Conservation (phyloP, 1,140 invertebrate genomes). For the Cylas formicarius region DNA sequence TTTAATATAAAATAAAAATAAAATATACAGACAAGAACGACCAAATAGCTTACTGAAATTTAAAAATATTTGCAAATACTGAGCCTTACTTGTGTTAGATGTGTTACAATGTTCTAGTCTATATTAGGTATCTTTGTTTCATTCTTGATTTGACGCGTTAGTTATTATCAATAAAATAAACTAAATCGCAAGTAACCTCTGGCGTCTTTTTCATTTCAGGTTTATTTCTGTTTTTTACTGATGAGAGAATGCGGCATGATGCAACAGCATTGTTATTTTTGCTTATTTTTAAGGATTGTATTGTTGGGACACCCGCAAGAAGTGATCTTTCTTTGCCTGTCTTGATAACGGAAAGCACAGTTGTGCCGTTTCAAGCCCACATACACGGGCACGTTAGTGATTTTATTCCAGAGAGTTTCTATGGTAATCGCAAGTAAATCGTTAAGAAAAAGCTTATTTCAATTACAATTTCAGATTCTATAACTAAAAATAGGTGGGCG, state of each 20-base stretch:
- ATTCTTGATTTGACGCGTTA: no score
- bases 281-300: constrained; percentile 45
- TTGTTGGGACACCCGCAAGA: constrained; percentile 38
- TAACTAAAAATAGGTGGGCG: constrained; percentile 36
- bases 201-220: constrained; percentile 37
- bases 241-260: constrained; percentile 45
- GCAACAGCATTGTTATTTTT: constrained; percentile 44
- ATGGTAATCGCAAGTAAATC: constrained; percentile 20
- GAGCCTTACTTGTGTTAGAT: no score
- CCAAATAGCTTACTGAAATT: no score
- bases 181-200: no score
- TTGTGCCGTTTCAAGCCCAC: constrained; percentile 44
- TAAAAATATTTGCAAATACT: no score
- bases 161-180: no score
- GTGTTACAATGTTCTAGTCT: no score
- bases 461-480: constrained; percentile 39
- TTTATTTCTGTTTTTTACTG: constrained; percentile 49
- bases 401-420: constrained; percentile 29
- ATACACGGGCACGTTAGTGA: constrained; percentile 46
- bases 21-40: no score
- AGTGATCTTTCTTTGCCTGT: constrained; percentile 46
- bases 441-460: no score
- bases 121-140: no score
- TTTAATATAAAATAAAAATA: no score
- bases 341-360: constrained; percentile 42